Evolutionary conservation across 2,888 invertebrate species (phyloP).

Genomic region (Drosophila nr. perissopoda): DNA sequence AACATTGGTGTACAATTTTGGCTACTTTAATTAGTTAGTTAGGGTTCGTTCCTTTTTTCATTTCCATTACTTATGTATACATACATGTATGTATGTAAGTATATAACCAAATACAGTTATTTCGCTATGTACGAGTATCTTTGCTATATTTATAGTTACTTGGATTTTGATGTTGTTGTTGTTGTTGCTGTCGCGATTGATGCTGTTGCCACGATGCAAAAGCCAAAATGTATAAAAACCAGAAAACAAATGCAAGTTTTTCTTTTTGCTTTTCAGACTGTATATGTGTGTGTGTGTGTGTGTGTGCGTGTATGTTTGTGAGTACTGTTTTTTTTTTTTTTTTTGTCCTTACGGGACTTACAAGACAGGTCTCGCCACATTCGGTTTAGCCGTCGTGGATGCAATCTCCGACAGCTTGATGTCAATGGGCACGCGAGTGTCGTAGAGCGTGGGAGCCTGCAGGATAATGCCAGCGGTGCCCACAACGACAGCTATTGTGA

Average conservation of each 20-base stretch:
- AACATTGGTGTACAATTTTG: conserved; percentile 68
- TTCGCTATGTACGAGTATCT: conserved; percentile 21
- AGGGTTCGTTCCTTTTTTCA: conserved; percentile 14
- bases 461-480: conserved; percentile 97
- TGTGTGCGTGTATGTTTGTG: conserved; percentile 15
- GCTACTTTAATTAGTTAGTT: conserved; percentile 52
- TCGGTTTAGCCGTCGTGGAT: conserved; percentile 94
- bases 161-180: conserved; percentile 38
- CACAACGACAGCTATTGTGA: conserved; percentile 96
- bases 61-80: conserved; percentile 18
- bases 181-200: conserved; percentile 29
- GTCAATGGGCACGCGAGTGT: conserved; percentile 94
- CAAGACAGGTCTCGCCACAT: conserved; percentile 85
- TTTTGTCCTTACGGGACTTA: conserved; percentile 66
- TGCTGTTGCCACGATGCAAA: conserved; percentile 37
- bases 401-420: conserved; percentile 95
- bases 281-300: conserved; percentile 16
- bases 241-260: conserved; percentile 57
- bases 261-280: conserved; percentile 57
- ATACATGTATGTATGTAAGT: conserved; percentile 27
- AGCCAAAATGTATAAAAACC: conserved; percentile 35
- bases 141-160: conserved; percentile 52
- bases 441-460: conserved; percentile 97
- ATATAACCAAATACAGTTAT: conserved; percentile 59
- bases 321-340: conserved; percentile 15